Base-by-base conservation (phyloP, 2,113 vertebrate species). In the Melanotaenia duboulayi region DNA sequence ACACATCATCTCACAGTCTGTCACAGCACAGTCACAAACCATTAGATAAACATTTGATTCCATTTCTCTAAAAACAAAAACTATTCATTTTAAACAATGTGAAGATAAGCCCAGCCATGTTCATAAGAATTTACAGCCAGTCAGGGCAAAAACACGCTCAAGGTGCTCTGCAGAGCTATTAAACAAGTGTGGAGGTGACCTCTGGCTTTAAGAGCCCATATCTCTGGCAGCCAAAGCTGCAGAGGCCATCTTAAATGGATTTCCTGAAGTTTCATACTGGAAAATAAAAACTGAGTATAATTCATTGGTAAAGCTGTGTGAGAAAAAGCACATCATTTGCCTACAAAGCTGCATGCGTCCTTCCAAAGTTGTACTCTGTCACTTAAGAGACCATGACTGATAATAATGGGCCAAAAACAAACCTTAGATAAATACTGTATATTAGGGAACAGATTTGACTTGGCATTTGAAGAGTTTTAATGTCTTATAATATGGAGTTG, bases 41-140 rank as follows among this genome's bases (percentile, higher is more conserved):
- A 23, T 52, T 7, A 12, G 17, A 7, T 11, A 12, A 76, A 13
- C 40, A 28, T 35, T 65, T 60, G 11, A 24, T 64, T 40, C 24
- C n/a, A 23, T 57, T 81, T 68, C 50, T 13, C 40, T 51, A 35
- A 35, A 75, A 56, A 64, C 76, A 75, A 22, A 16, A 66, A 25
- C 16, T 65, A 46, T 80, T 51, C 35, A 42, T 78, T 87, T 83
- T 78, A 85, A 81, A 78, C 64, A 83, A n/a, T 54, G 24, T 80
- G 35, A 79, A 81, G 67, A 77, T 82, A 82, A 77, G 81, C 68
- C 54, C 52, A 46, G 63, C 46, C 12, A 65, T 11, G 54, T 83
- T 71, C 63, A 65, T 59, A 63, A 82, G 80, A 88, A 92, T 92
- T 93, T 94, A 93, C 92, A 87, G 74, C 78, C 66, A 85, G 85